phyloP scores from a whole-genome alignment of 1,140 invertebrate genomes.

The Ptiloglossa arizonensis region DNA sequence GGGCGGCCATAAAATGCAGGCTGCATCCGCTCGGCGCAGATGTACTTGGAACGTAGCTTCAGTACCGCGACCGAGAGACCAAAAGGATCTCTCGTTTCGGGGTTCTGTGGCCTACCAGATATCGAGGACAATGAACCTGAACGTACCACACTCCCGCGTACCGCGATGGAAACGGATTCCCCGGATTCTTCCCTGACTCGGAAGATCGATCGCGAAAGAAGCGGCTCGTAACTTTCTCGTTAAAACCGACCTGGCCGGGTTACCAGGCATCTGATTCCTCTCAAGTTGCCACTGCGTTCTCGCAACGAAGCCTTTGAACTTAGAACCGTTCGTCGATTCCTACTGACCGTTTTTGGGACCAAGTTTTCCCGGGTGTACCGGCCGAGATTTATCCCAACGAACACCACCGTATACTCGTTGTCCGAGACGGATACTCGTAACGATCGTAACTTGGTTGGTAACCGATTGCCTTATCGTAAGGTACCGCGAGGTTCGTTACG shows the following conservation, averaged over 20 bases:
- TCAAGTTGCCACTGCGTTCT: slow-evolving; percentile 1
- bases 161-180: slow-evolving; percentile 41
- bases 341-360: too few relatives aligned
- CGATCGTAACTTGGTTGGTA: background rate
- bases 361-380: too few relatives aligned
- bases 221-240: background rate
- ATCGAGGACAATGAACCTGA: slow-evolving; percentile 63
- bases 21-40: slow-evolving; percentile 80
- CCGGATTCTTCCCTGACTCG: background rate
- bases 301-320: background rate
- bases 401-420: background rate
- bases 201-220: slow-evolving; percentile 15
- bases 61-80: slow-evolving; percentile 53
- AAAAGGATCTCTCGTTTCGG: slow-evolving; percentile 62
- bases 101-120: slow-evolving; percentile 47
- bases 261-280: background rate
- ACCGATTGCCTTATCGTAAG: slow-evolving; percentile 21
- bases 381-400: too few relatives aligned
- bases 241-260: background rate
- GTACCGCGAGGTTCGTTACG: slow-evolving; percentile 37
- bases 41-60: slow-evolving; percentile 69
- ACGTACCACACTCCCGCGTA: slow-evolving; percentile 14
- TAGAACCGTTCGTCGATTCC: too few relatives aligned
- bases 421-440: slow-evolving; percentile 10
- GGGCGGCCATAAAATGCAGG: slow-evolving; percentile 79